Conservation (phyloP, 2,113 vertebrate genomes). For the Pelecanus crispus region DNA sequence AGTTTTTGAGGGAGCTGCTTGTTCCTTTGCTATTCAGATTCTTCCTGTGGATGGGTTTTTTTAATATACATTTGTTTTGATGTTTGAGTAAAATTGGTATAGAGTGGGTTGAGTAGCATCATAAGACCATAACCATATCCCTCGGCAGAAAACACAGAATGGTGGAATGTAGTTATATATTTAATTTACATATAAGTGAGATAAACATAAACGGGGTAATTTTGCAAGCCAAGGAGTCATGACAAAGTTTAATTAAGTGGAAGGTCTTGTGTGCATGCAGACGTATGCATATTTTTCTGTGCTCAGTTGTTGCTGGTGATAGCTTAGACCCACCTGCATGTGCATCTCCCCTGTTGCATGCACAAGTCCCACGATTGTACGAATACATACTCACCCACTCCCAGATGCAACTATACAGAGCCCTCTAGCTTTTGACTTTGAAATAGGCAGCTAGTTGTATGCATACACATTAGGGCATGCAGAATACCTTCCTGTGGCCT, state of each 20-base stretch:
- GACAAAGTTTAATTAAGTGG: neutral
- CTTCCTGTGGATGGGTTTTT: neutral
- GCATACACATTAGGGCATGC: neutral
- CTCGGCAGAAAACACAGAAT: neutral
- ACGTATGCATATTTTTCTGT: neutral
- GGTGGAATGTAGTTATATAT: neutral
- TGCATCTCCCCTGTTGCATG: neutral
- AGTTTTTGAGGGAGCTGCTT: neutral
- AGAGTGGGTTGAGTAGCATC: slow-evolving; percentile 31
- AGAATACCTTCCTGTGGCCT: neutral
- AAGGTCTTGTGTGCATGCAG: neutral
- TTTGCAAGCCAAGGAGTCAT: neutral
- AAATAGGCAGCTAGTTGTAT: neutral
- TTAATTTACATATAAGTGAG: neutral
- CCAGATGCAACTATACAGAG: neutral
- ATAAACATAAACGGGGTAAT: slow-evolving; percentile 2
- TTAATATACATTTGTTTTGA: slow-evolving; percentile 8
- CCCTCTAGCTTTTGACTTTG: neutral
- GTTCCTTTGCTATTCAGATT: neutral
- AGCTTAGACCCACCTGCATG: neutral
- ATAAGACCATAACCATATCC: slow-evolving; percentile 29
- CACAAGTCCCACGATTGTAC: neutral
- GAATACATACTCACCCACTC: rapidly evolving
- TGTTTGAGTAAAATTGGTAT: slow-evolving; percentile 48
- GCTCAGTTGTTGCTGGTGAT: neutral